Evolutionary conservation across 2,113 vertebrate species (phyloP).

Genomic region (Turdus rufiventris): DNA sequence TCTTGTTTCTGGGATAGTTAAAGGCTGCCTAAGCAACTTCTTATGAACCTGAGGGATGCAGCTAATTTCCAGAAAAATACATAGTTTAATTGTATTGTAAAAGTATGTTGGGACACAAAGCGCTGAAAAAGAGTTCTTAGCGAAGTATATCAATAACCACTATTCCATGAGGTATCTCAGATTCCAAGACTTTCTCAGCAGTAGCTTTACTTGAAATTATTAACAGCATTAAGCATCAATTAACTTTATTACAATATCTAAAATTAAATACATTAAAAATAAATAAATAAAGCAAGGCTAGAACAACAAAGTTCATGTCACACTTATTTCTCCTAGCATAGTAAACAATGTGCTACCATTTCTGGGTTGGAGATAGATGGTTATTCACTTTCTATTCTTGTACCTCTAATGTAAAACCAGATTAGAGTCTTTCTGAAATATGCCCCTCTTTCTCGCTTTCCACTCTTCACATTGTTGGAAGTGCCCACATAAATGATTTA

Average conservation of each 20-base stretch:
- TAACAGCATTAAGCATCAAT: background rate
- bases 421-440: constrained; percentile 38
- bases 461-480: constrained; percentile 6
- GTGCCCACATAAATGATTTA: constrained; percentile 25
- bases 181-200: background rate
- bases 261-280: background rate
- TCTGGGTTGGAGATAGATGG: background rate
- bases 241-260: background rate
- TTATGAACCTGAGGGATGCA: background rate
- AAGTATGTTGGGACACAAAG: background rate
- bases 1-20: background rate
- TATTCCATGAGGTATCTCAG: background rate
- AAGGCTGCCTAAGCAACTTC: background rate
- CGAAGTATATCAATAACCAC: background rate
- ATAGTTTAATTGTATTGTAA: background rate
- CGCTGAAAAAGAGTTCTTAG: background rate
- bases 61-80: background rate
- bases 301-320: background rate
- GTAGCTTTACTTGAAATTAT: background rate
- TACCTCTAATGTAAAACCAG: background rate
- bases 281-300: background rate
- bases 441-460: background rate
- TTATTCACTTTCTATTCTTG: background rate
- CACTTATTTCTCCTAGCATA: background rate
- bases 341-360: background rate